Evolutionary conservation across 2,113 vertebrate genomes (phyloP).

Genomic region (Alexandromys fortis): DNA sequence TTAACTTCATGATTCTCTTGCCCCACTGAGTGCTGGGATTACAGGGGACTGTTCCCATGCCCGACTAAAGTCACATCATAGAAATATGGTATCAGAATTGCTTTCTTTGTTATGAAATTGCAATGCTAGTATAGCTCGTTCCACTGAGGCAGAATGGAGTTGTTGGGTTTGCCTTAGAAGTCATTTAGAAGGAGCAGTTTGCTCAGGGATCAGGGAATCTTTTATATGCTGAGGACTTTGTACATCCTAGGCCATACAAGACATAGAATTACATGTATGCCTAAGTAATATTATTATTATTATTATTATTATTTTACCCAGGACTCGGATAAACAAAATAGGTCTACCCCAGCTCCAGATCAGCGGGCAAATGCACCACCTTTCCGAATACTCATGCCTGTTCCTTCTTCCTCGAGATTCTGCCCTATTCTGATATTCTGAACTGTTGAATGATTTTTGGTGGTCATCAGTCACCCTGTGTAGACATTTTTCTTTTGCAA

Average conservation of each 20-base stretch:
- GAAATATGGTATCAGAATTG: not conserved
- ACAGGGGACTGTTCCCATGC: not conserved
- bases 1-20: not conserved
- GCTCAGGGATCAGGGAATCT: not conserved
- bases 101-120: constrained; percentile 36
- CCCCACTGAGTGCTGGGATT: not conserved
- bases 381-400: constrained; percentile 1
- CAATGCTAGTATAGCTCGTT: not conserved
- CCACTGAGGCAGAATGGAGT: constrained; percentile 10
- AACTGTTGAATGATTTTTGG: not conserved
- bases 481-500: not conserved
- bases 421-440: not conserved
- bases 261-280: not conserved
- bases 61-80: not conserved
- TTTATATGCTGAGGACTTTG: not conserved
- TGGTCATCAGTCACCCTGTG: rapidly evolving
- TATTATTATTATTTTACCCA: not conserved
- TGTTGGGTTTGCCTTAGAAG: not conserved
- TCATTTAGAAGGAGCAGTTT: not conserved
- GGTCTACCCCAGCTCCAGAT: not conserved
- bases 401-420: not conserved
- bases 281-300: not conserved
- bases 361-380: not conserved
- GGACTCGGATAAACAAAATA: not conserved
- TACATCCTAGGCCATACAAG: not conserved